Conservation (phyloP, 2,113 vertebrate genomes). For the Montifringilla adamsi region DNA sequence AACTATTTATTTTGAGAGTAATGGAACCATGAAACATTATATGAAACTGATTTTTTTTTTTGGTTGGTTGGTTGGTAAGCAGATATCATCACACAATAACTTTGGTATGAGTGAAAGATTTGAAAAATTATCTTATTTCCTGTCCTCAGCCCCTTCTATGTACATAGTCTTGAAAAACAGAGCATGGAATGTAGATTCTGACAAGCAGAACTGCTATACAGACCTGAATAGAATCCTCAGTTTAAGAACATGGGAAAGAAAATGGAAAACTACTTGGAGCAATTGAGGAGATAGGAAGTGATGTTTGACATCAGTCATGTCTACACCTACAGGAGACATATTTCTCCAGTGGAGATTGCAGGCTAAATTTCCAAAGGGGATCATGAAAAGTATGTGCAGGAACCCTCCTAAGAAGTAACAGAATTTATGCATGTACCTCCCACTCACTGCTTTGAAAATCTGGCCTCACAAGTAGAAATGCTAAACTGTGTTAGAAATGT, state of each 20-base stretch:
- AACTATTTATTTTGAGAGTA: not conserved
- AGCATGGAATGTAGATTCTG: not conserved
- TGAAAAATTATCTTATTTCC: not conserved
- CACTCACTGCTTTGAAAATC: slow-evolving; percentile 45
- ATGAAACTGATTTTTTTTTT: not conserved
- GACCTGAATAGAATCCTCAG: not conserved
- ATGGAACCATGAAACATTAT: not conserved
- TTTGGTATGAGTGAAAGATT: not conserved
- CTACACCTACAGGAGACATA: not conserved
- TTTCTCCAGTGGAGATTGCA: not conserved
- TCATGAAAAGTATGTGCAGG: not conserved
- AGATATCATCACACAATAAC: not conserved
- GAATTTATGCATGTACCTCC: slow-evolving; percentile 36
- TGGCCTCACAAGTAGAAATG: slow-evolving; percentile 13
- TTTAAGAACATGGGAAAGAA: not conserved
- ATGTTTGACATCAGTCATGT: slow-evolving; percentile 4
- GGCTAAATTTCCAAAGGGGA: not conserved
- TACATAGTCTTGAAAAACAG: not conserved
- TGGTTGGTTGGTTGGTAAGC: not conserved
- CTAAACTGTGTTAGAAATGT: slow-evolving; percentile 20
- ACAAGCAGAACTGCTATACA: not conserved
- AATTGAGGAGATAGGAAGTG: not conserved
- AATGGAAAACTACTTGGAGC: not conserved
- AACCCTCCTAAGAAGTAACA: slow-evolving; percentile 20
- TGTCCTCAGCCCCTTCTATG: not conserved